These are phyloP conservation scores for Labeo rohita DNA, from an alignment of 2,113 vertebrate genomes.

Conservation along the genomic window DNA sequence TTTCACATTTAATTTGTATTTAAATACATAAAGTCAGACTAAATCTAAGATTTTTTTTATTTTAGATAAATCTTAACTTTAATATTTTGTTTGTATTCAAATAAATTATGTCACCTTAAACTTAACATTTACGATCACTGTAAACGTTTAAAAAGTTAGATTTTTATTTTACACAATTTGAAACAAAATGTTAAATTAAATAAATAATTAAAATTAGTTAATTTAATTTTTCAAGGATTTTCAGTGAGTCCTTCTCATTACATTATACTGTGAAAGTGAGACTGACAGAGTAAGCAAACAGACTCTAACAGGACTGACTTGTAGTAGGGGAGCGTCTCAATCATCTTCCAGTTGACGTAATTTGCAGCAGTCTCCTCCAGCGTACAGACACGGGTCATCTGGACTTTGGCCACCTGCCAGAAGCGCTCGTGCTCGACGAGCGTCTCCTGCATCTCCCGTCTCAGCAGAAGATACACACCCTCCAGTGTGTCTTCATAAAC, in stretches of 20 bases:
- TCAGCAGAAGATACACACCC: constrained; percentile 61
- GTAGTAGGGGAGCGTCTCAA: constrained; percentile 59
- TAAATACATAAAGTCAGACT: too few relatives aligned
- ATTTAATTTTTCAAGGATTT: too few relatives aligned
- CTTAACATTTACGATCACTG: too few relatives aligned
- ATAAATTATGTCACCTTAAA: too few relatives aligned
- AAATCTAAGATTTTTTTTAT: too few relatives aligned
- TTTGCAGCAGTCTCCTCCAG: constrained; percentile 60
- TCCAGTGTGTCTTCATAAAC: constrained; percentile 57
- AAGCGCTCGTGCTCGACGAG: constrained; percentile 56
- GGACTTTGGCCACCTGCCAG: constrained; percentile 65
- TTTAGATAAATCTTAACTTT: too few relatives aligned
- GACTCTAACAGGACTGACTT: constrained; percentile 46
- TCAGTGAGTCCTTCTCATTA: background rate
- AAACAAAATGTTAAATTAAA: too few relatives aligned
- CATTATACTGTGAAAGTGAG: background rate
- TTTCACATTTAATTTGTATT: too few relatives aligned
- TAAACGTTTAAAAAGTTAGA: too few relatives aligned
- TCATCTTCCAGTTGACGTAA: constrained; percentile 67
- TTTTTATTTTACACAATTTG: too few relatives aligned
- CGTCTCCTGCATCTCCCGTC: constrained; percentile 52
- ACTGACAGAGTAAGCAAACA: background rate
- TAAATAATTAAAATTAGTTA: too few relatives aligned
- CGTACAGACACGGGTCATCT: constrained; percentile 48
- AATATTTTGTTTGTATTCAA: too few relatives aligned